Evolutionary conservation across 2,888 invertebrate genomes (phyloP), one percentile per base, ranked within the genome.

Genomic region (Leptogaster cylindrica): DNA sequence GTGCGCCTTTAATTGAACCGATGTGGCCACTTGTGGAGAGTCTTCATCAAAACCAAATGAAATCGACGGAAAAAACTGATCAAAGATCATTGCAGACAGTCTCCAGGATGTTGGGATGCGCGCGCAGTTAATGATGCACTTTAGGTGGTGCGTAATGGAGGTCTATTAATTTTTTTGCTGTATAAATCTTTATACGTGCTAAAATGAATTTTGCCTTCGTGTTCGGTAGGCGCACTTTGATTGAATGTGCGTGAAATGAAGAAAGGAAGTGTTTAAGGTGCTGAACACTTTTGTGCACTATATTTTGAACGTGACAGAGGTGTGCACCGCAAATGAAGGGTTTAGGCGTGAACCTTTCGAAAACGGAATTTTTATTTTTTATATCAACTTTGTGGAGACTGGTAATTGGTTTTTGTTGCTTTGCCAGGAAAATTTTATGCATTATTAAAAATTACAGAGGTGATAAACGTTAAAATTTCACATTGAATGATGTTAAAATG

Each of bases 81-180:
- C 44, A 27, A 44, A 61, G 28, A 61, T 61, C 12, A 28, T 44
- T 44, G n/a, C 8, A 61, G 44, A 61, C 25, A 23, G 44, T 44
- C 10, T 61, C 10, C 36, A 25, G 12, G 18, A 36, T 36, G 33
- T 25, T 28, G 14, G 51, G 16, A 61, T 16, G 55, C 55, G 55
- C 41, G 12, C 61, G 31, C 28, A 41, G 31, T 46, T 64, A 48
- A 64, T 64, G 23, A 48, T 64, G 64, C 64, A 64, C 64, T 64
- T 64, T 64, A 48, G 64, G 33, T 44, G 31, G 31, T 64, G 33
- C 12, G 48, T 64, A 64, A 64, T 64, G 64, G 64, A 64, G 12
- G 64, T 48, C 64, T 64, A 64, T 64, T 64, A 64, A 64, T 64
- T 64, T 63, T 64, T 64, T 63, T 6, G 3, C 10, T 31, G 31